Conservation (phyloP, 1,140 invertebrate genomes). For the Drosophila subobscura region DNA sequence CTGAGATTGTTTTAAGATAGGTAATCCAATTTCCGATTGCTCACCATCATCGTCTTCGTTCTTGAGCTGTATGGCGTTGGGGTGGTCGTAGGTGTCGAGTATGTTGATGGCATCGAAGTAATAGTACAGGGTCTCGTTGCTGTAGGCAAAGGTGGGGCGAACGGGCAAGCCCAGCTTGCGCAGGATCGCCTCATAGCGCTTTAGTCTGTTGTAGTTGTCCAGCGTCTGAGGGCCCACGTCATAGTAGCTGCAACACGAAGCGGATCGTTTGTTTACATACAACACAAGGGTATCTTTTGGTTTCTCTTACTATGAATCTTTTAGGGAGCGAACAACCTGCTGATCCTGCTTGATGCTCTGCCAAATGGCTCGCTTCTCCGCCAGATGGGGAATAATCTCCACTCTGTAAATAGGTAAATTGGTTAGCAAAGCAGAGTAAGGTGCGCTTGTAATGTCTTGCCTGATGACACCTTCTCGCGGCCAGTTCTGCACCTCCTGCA, state of each 20-base stretch:
- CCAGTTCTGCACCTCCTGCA: slow-evolving; percentile 96
- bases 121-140: slow-evolving; percentile 73
- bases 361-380: slow-evolving; percentile 91
- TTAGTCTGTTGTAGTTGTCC: slow-evolving; percentile 61
- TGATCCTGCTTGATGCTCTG: slow-evolving; percentile 85
- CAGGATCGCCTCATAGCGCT: slow-evolving; percentile 62
- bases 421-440: neutral
- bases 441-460: no score
- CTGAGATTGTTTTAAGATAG: neutral
- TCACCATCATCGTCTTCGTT: slow-evolving; percentile 61
- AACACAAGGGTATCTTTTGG: neutral
- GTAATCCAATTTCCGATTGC: neutral
- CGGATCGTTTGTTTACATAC: neutral
- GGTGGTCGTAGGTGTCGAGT: slow-evolving; percentile 58
- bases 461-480: slow-evolving; percentile 97
- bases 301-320: slow-evolving; percentile 72
- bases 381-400: slow-evolving; percentile 95
- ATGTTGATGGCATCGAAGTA: slow-evolving; percentile 75
- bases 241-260: slow-evolving; percentile 50
- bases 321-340: slow-evolving; percentile 54
- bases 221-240: slow-evolving; percentile 72
- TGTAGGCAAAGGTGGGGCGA: slow-evolving; percentile 55
- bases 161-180: slow-evolving; percentile 52
- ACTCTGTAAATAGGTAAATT: slow-evolving; percentile 84
- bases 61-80: slow-evolving; percentile 65